These are phyloP conservation scores for Macrotus californicus DNA, from an alignment of 2,113 vertebrate genomes.

Conservation along the genomic window DNA sequence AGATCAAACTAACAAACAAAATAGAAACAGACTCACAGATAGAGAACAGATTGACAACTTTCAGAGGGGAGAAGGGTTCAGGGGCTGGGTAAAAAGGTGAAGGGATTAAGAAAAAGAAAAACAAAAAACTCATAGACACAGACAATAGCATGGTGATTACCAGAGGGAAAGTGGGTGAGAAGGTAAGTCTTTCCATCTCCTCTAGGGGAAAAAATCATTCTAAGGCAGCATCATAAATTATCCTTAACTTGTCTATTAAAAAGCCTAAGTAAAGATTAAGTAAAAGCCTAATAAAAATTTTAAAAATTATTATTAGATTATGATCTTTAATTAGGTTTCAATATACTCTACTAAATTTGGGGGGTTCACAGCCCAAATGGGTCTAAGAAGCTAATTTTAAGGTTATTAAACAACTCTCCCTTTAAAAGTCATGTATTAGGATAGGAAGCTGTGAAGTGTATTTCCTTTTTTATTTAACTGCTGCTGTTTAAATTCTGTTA, in stretches of 20 bases:
- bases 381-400: background rate
- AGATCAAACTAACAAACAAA: background rate
- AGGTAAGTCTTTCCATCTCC: background rate
- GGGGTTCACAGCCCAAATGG: background rate
- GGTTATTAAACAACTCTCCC: background rate
- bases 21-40: background rate
- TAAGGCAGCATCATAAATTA: background rate
- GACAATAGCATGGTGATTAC: background rate
- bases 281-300: background rate
- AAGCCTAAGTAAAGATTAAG: too few relatives aligned
- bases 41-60: background rate
- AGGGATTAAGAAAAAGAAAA: background rate
- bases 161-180: background rate
- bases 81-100: background rate
- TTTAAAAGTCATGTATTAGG: background rate
- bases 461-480: background rate
- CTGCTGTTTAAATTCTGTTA: background rate
- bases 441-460: background rate
- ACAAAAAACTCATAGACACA: background rate
- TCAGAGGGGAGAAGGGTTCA: background rate
- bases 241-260: background rate
- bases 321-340: background rate
- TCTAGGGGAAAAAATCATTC: background rate
- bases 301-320: background rate
- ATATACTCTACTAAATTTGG: background rate